phyloP scores from a whole-genome alignment of 2,797 vertebrate species.

The Characodon lateralis region DNA sequence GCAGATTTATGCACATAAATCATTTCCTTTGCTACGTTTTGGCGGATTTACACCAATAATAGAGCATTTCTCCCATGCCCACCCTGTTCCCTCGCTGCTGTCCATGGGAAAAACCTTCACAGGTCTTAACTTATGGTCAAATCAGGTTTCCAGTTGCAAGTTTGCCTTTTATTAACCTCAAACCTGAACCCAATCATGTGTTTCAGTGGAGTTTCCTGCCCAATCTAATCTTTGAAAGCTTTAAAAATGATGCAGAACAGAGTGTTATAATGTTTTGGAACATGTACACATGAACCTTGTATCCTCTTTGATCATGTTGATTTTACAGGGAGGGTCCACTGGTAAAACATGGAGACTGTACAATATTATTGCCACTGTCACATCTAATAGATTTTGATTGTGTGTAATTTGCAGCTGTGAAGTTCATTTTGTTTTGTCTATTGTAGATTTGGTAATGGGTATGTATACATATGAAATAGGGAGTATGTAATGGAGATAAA shows the following conservation, averaged over 20 bases:
- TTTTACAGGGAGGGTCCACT: constrained; percentile 76
- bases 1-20: constrained; percentile 82
- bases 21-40: constrained; percentile 83
- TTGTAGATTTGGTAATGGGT: constrained; percentile 6
- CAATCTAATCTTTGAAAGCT: constrained; percentile 62
- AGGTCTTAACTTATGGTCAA: constrained; percentile 80
- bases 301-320: constrained; percentile 75
- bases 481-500: not conserved
- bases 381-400: constrained; percentile 67
- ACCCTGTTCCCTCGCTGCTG: constrained; percentile 73
- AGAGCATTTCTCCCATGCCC: constrained; percentile 80
- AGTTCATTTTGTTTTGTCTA: constrained; percentile 60
- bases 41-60: constrained; percentile 81
- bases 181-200: constrained; percentile 70
- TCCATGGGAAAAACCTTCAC: constrained; percentile 78
- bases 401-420: constrained; percentile 62
- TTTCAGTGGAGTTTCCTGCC: constrained; percentile 74
- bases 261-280: constrained; percentile 73
- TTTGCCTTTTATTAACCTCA: constrained; percentile 73
- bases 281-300: constrained; percentile 65
- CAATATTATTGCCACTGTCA: constrained; percentile 74
- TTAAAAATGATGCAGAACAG: constrained; percentile 64
- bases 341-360: constrained; percentile 70
- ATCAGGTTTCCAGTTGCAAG: constrained; percentile 76
- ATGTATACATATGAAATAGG: constrained; percentile 10